A percentile compares a stretch with the other conserved stretches of the same genome.
These are phyloP conservation scores for Endomychus coccineus DNA, from an alignment of 2,888 invertebrate species.

Conservation along the genomic window DNA sequence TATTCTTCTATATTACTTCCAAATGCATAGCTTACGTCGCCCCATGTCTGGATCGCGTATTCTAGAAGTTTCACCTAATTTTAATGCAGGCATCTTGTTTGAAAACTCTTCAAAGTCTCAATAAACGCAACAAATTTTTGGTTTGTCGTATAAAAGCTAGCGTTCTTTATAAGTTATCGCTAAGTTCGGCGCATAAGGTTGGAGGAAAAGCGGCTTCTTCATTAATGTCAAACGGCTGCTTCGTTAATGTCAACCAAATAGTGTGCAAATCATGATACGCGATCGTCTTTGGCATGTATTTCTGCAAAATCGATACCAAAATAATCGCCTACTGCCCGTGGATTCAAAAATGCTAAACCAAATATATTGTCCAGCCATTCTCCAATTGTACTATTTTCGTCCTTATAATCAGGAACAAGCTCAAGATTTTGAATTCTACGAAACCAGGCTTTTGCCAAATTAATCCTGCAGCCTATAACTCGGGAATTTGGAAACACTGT, in stretches of 20 bases:
- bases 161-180: too few relatives aligned
- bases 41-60: too few relatives aligned
- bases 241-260: not conserved
- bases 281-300: not conserved
- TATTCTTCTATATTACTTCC: too few relatives aligned
- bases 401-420: not conserved
- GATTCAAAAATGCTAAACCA: not conserved
- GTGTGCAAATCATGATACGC: not conserved
- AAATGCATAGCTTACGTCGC: too few relatives aligned
- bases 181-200: not conserved
- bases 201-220: conserved; percentile 1
- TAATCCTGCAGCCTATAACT: not conserved
- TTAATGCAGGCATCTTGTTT: too few relatives aligned
- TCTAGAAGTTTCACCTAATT: too few relatives aligned
- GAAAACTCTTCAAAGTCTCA: too few relatives aligned
- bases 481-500: not conserved
- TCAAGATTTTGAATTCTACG: not conserved
- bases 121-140: too few relatives aligned
- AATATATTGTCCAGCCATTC: not conserved
- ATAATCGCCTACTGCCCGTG: not conserved
- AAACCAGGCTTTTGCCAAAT: not conserved
- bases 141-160: too few relatives aligned
- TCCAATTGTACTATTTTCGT: not conserved
- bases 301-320: not conserved
- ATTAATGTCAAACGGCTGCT: too few relatives aligned